Evolutionary conservation across 1,140 invertebrate genomes (phyloP), one percentile per base, ranked within the genome.

Genomic region (Drosophila setifemur): DNA sequence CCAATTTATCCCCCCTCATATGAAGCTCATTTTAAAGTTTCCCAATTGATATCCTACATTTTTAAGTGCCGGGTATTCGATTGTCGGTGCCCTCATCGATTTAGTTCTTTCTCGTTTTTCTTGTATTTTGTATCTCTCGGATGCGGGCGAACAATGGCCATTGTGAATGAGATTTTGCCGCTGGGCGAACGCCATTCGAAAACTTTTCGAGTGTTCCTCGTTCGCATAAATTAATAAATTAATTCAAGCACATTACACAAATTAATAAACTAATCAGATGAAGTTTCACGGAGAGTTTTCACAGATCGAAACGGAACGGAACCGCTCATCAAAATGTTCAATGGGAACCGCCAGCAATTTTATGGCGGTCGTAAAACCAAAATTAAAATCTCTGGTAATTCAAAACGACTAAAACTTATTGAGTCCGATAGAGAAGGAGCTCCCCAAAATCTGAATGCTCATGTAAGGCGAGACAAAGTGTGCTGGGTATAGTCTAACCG

Each of bases 201-300:
- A 26, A 39, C 11, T 14, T 3, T 12, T 9, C 45, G 18, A 37
- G 31, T 11, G 50, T 33, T 52, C 35, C 35, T 43, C 31, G 69
- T 61, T 29, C 58, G 58, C 73, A 66, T 78, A 60, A 74, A 78
- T 72, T 26, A 74, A 85, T 85, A 67, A 74, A 58, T 45, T 61
- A 85, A 35, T 40, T 50, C 44, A 40, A 12, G 43, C 70, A 21
- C 43, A 76, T 75, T 75, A 64, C 37, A 76, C 64, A 71, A 55
- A 75, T 73, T 73, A 77, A 83, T 77, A 54, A 69, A 43, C 53
- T 69, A 73, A 74, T 73, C 55, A 37, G 21, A 31, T 57, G 28
- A n/a, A 72, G 39, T 42, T 77, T 18, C 31, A 18, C 48, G 28
- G 60, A 31, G 39, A 55, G 50, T 37, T 37, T 37, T 37, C 33